phyloP scores from a whole-genome alignment of 2,888 invertebrate species.

The Zeuzera pyrina region DNA sequence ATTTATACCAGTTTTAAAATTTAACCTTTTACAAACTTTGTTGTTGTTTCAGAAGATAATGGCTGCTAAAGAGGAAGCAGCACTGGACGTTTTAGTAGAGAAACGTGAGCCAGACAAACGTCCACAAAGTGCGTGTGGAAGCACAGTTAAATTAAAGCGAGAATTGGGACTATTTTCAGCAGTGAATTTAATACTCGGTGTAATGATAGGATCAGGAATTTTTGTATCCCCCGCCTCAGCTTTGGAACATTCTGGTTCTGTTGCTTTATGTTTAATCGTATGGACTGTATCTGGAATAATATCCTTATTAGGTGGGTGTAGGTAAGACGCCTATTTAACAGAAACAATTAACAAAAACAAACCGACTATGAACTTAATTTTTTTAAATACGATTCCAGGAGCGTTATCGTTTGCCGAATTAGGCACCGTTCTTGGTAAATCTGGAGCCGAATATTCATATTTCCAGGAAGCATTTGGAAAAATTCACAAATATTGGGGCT shows the following conservation, averaged over 20 bases:
- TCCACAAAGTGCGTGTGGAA: constrained; percentile 27
- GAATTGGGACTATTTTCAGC: constrained; percentile 87
- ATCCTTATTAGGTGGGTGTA: constrained; percentile 81
- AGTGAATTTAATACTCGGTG: constrained; percentile 86
- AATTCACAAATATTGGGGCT: constrained; percentile 79
- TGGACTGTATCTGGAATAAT: constrained; percentile 86
- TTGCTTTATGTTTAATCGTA: constrained; percentile 83
- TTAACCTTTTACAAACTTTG: no score
- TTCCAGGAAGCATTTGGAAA: constrained; percentile 81
- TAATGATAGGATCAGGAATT: constrained; percentile 93
- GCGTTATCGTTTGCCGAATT: constrained; percentile 87
- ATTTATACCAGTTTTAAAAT: no score
- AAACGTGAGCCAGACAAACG: constrained; percentile 28
- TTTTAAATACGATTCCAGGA: no score
- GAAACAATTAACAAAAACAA: not conserved
- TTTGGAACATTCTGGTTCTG: constrained; percentile 82
- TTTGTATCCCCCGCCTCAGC: constrained; percentile 89
- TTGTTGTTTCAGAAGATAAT: no score
- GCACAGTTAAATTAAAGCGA: constrained; percentile 77
- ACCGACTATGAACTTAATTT: constrained; percentile 14
- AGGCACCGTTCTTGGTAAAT: constrained; percentile 83
- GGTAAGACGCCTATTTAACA: constrained; percentile 37
- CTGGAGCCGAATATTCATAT: constrained; percentile 88
- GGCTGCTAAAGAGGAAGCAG: no score
- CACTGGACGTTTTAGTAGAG: no score